Evolutionary conservation across 2,888 invertebrate species (phyloP), one percentile per base, ranked within the genome.

Genomic region (Drosophila parthenogenetica): DNA sequence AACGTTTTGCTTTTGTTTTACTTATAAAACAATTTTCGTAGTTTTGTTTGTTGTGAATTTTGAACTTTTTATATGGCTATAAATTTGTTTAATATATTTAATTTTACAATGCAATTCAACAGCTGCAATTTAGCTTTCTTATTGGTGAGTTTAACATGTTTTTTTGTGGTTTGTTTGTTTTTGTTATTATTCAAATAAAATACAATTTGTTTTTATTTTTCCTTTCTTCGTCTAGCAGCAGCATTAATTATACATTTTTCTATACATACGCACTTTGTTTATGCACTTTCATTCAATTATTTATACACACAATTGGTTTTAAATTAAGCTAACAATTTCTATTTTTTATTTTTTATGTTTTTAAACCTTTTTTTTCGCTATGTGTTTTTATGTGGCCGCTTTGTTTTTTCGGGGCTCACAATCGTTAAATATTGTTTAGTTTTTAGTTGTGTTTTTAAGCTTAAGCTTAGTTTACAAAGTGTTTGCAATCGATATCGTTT

Each of bases 1-100:
- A 86, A 86, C 73, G 13, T 35, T 35, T 35, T 35, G 2, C 1
- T 35, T 35, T 13, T 35, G 35, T 74, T 73, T 75, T 69, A 66
- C 61, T 57, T 69, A 68, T 70, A 64, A 69, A 81, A 79, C 83
- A 69, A 50, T 69, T 62, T 74, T 53, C 45, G 57, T 59, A 59
- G 48, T 67, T 72, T 51, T 53, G 40, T 1, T 66, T 66, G 29
- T 54, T 39, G 48, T 63, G 60, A 75, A 57, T 62, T 82, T 81
- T 83, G 76, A 81, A 81, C 84, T 78, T 66, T 55, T 65, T 43
- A 64, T 81, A 75, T 66, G 67, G 69, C 58, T 79, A 69, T 71
- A 50, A 68, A 79, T 70, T 79, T 68, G 60, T 65, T 62, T 48
- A 50, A 55, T 55, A 45, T 55, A 46, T 69, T 53, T 50, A 35